These are phyloP conservation scores for Patiria miniata DNA, from an alignment of 35 echinoderm and acorn worm species.

Conservation along the genomic window DNA sequence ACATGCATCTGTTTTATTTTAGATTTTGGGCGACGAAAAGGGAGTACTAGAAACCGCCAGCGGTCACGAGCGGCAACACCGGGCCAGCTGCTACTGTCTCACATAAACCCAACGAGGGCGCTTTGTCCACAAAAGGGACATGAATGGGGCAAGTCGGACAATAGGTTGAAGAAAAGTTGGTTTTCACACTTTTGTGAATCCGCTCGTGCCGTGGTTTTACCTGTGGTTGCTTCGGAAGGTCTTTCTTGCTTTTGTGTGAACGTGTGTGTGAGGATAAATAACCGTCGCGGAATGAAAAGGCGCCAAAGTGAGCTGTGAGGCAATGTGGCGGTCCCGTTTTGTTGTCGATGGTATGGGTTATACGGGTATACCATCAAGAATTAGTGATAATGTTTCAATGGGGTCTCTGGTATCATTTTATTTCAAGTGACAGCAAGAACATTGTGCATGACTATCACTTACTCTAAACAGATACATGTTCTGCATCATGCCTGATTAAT, in stretches of 20 bases:
- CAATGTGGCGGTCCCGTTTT: not conserved
- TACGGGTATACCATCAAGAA: too few species aligned
- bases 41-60: constrained; percentile 1
- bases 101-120: constrained; percentile 18
- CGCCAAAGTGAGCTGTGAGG: constrained; percentile 10
- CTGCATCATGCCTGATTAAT: too few species aligned
- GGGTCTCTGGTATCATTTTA: too few species aligned
- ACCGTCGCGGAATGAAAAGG: constrained; percentile 7
- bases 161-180: not conserved
- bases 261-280: not conserved
- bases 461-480: too few species aligned
- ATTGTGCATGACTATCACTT: too few species aligned
- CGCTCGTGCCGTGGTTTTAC: constrained; percentile 3
- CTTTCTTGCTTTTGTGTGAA: not conserved
- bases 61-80: constrained; percentile 18
- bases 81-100: constrained; percentile 25
- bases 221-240: not conserved
- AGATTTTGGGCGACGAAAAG: too few species aligned
- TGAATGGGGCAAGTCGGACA: not conserved
- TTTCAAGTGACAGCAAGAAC: too few species aligned
- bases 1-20: too few species aligned
- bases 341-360: too few species aligned
- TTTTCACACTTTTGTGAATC: not conserved
- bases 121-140: constrained; percentile 16
- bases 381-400: too few species aligned